Evolutionary conservation across 2,888 invertebrate genomes (phyloP).

Genomic region (Cheilosia scutellata): DNA sequence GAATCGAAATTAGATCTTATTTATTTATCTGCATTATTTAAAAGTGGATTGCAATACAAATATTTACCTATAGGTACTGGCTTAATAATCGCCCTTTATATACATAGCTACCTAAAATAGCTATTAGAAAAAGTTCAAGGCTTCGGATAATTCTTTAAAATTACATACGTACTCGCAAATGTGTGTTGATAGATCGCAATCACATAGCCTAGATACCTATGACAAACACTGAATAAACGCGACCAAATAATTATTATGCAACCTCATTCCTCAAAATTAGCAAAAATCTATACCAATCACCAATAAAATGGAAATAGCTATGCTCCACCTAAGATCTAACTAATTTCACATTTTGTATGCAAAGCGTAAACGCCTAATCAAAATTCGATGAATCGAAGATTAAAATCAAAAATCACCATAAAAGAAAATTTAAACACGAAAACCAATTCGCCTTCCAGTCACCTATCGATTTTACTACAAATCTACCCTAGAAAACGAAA

Average conservation of each 20-base stretch:
- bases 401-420: conserved; percentile 66
- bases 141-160: no score
- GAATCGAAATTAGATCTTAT: no score
- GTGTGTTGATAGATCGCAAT: no score
- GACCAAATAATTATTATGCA: not conserved
- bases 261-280: not conserved
- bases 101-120: no score
- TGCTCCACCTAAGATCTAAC: conserved; percentile 25
- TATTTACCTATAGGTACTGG: no score
- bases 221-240: no score
- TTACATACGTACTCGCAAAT: no score
- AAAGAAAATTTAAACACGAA: conserved; percentile 69
- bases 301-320: conserved; percentile 12
- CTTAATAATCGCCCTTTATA: no score
- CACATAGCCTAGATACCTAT: no score
- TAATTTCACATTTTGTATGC: conserved; percentile 52
- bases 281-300: conserved; percentile 31
- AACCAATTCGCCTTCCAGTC: conserved; percentile 53
- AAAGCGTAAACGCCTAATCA: conserved; percentile 61
- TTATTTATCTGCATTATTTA: no score
- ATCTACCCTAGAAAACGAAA: conserved; percentile 25
- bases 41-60: no score
- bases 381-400: conserved; percentile 62
- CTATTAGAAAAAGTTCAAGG: no score
- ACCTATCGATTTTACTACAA: conserved; percentile 67